Conservation (phyloP, 2,113 vertebrate species). For the Madoqua kirkii region DNA sequence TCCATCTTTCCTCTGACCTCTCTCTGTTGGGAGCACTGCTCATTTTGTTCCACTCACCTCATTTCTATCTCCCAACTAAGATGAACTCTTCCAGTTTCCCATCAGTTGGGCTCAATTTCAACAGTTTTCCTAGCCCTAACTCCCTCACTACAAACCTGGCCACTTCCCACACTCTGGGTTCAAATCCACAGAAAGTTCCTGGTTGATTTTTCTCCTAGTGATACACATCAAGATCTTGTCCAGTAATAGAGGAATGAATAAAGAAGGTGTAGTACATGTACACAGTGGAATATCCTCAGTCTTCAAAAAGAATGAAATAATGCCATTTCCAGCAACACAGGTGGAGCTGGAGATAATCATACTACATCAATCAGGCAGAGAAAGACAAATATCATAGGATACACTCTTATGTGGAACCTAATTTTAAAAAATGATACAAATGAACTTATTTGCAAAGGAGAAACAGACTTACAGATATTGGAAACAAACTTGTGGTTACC, state of each 20-base stretch:
- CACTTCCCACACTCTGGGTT: background rate
- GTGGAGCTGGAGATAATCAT: background rate
- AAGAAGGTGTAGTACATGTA: background rate
- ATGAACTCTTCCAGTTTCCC: background rate
- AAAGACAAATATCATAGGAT: background rate
- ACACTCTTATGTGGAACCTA: background rate
- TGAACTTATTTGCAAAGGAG: background rate
- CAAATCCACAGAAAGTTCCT: background rate
- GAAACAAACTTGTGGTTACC: background rate
- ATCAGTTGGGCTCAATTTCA: background rate
- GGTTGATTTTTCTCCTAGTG: background rate
- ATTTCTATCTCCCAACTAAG: background rate
- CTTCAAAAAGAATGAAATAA: background rate
- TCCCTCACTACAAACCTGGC: background rate
- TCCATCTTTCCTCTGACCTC: background rate
- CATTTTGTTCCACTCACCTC: background rate
- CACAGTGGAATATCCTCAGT: background rate
- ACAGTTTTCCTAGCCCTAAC: background rate
- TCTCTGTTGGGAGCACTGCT: background rate
- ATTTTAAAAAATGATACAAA: background rate
- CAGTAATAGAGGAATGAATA: background rate
- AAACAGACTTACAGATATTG: background rate
- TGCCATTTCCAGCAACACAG: background rate
- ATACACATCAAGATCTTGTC: background rate
- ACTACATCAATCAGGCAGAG: background rate